A percentile compares a stretch with the other conserved stretches of the same genome.
Conservation (phyloP, 2,888 invertebrate genomes). For the Drosophila anomalipes region DNA sequence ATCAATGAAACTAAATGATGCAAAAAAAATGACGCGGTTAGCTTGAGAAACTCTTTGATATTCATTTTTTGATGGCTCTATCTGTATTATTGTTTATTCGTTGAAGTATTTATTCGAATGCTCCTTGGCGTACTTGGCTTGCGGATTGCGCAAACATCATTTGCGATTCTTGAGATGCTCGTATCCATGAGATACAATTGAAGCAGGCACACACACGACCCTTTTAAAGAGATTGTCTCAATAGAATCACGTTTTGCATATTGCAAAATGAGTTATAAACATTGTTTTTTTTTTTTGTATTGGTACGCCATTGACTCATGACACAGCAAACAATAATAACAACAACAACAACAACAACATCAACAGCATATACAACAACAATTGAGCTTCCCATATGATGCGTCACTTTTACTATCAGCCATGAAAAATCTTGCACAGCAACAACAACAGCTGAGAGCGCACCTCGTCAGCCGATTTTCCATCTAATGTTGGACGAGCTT, state of each 20-base stretch:
- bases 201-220: slow-evolving; percentile 53
- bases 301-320: slow-evolving; percentile 60
- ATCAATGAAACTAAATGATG: slow-evolving; percentile 23
- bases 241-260: slow-evolving; percentile 66
- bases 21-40: slow-evolving; percentile 14
- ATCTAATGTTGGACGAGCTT: slow-evolving; percentile 43
- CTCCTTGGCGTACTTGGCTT: slow-evolving; percentile 12
- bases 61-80: slow-evolving; percentile 57
- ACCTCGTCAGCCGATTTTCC: slow-evolving; percentile 64
- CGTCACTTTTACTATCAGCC: slow-evolving; percentile 76
- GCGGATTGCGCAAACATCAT: slow-evolving; percentile 53
- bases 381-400: slow-evolving; percentile 67
- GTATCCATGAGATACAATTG: slow-evolving; percentile 36
- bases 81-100: slow-evolving; percentile 24
- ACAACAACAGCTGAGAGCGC: slow-evolving; percentile 28
- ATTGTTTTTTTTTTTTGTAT: slow-evolving; percentile 15
- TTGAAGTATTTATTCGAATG: slow-evolving; percentile 33
- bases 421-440: slow-evolving; percentile 54
- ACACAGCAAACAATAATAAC: slow-evolving; percentile 27
- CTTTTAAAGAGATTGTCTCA: slow-evolving; percentile 73
- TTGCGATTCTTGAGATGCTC: slow-evolving; percentile 58
- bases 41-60: slow-evolving; percentile 36
- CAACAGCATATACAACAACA: slow-evolving; percentile 27
- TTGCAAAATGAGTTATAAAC: slow-evolving; percentile 71
- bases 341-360: slow-evolving; percentile 1